Evolutionary conservation across 2,113 vertebrate species (phyloP).

Genomic region (Thalassoma bifasciatum): DNA sequence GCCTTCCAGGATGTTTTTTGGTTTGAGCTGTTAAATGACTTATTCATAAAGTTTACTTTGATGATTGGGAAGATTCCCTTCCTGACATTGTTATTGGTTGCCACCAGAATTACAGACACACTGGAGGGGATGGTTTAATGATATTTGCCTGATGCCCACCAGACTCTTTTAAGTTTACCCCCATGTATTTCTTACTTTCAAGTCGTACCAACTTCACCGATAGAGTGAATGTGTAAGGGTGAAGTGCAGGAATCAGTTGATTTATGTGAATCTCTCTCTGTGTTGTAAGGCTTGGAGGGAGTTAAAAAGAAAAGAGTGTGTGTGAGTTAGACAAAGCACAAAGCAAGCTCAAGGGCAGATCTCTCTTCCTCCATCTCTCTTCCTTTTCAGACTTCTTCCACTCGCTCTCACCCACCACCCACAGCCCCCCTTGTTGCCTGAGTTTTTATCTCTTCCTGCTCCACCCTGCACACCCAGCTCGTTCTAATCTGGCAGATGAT

Average conservation of each 20-base stretch:
- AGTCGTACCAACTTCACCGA: constrained; percentile 26
- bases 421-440: constrained; percentile 40
- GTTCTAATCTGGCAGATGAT: constrained; percentile 75
- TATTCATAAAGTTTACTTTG: constrained; percentile 77
- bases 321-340: constrained; percentile 71
- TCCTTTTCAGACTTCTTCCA: constrained; percentile 36
- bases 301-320: constrained; percentile 33
- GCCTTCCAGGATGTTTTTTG: constrained; percentile 43
- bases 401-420: constrained; percentile 46
- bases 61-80: constrained; percentile 63
- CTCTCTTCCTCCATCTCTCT: constrained; percentile 57
- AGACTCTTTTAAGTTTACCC: constrained; percentile 48
- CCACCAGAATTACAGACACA: constrained; percentile 48
- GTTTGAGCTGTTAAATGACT: constrained; percentile 65
- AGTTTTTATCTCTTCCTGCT: constrained; percentile 72
- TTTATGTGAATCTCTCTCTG: constrained; percentile 34
- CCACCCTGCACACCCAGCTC: constrained; percentile 72
- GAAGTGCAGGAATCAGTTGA: constrained; percentile 15
- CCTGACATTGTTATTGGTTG: constrained; percentile 42
- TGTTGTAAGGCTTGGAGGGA: constrained; percentile 22
- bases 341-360: constrained; percentile 73
- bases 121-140: constrained; percentile 68
- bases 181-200: constrained; percentile 53
- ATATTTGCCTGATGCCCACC: constrained; percentile 51
- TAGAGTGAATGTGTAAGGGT: constrained; percentile 27